Percentiles rank a stretch among this genome's conserved stretches.
These are phyloP conservation scores for Oriolus oriolus DNA, from an alignment of 2,113 vertebrate genomes.

Conservation along the genomic window DNA sequence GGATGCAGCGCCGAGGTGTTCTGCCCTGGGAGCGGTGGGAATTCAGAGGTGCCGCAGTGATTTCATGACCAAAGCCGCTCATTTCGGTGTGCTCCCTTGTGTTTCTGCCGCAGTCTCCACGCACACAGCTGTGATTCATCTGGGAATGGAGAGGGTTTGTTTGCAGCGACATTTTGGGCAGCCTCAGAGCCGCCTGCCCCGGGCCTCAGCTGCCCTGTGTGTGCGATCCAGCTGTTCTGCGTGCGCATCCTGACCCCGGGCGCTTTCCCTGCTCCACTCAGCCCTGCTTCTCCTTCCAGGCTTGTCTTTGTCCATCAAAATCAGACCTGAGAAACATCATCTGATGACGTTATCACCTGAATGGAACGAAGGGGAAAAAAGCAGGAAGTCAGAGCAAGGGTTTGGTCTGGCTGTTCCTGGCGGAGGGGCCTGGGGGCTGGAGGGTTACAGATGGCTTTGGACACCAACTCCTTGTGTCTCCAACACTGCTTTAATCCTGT, in stretches of 20 bases:
- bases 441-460: background rate
- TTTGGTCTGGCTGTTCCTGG: background rate
- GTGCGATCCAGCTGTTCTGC: background rate
- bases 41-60: background rate
- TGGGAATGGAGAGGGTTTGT: background rate
- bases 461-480: background rate
- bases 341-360: background rate
- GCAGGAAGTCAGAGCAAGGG: background rate
- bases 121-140: background rate
- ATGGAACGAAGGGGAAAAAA: background rate
- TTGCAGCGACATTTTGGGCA: background rate
- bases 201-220: background rate
- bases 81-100: background rate
- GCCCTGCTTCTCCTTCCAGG: background rate
- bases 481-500: background rate
- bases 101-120: background rate
- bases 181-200: background rate
- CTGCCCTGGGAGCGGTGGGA: fast-evolving
- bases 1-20: background rate
- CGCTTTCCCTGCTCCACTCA: fast-evolving
- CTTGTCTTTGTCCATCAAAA: background rate
- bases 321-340: background rate
- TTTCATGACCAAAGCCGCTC: background rate
- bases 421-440: fast-evolving
- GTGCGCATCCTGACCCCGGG: background rate